These are phyloP conservation scores for Drosophila putrida DNA, from an alignment of 2,888 invertebrate species.

Conservation along the genomic window DNA sequence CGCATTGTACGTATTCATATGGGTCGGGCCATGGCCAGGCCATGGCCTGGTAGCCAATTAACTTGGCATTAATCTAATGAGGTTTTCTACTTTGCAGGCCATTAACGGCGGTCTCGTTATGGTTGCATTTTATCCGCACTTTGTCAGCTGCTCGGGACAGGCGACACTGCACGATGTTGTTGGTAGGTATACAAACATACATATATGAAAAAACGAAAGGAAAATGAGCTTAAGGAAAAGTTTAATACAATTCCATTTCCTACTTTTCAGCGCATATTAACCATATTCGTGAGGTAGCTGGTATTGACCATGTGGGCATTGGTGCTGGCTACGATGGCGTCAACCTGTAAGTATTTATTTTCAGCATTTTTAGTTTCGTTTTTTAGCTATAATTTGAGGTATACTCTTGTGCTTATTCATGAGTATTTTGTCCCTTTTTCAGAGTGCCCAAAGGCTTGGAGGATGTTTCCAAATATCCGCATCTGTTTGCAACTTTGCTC, in stretches of 20 bases:
- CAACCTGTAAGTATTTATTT: constrained; percentile 91
- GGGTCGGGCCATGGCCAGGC: too few relatives aligned
- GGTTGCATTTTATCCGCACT: constrained; percentile 89
- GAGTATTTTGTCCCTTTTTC: constrained; percentile 10
- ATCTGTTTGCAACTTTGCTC: constrained; percentile 92
- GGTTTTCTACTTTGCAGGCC: constrained; percentile 85
- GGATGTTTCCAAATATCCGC: constrained; percentile 94
- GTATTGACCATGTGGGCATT: constrained; percentile 94
- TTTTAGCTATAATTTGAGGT: not conserved
- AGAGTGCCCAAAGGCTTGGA: constrained; percentile 91
- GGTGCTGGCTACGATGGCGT: constrained; percentile 96
- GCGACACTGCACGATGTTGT: constrained; percentile 88
- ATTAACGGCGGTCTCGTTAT: constrained; percentile 88
- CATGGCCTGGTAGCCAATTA: constrained; percentile 15
- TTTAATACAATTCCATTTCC: constrained; percentile 10
- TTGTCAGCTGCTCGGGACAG: constrained; percentile 87
- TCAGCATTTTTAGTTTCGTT: not conserved
- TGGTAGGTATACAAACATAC: constrained; percentile 87
- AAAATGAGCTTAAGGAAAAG: not conserved
- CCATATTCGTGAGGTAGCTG: constrained; percentile 93
- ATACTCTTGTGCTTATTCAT: not conserved
- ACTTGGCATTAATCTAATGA: constrained; percentile 42
- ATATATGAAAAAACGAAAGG: not conserved
- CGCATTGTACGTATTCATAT: constrained; percentile 86
- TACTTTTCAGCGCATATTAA: constrained; percentile 92